Evolutionary conservation across 37 sponge, comb jelly and placozoan species (phyloP).

Genomic region (Chondrilla cf. caribensis): DNA sequence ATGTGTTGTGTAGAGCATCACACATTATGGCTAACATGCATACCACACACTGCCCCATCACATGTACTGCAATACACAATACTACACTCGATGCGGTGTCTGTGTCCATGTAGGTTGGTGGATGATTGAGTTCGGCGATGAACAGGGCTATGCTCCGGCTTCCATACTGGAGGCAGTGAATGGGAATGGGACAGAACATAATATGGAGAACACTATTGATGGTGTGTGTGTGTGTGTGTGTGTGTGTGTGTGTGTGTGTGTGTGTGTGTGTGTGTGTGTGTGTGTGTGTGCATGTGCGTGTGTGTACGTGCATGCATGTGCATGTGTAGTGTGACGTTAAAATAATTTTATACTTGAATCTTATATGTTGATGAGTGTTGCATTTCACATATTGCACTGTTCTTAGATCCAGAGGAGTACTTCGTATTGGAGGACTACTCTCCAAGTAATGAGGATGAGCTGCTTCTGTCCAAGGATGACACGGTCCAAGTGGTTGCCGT

Average conservation of each 20-base stretch:
- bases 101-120: slow-evolving; percentile 80
- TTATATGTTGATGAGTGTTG: too few relatives aligned
- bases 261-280: slow-evolving; percentile 21
- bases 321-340: background rate
- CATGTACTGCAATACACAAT: background rate
- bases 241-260: slow-evolving; percentile 29
- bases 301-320: slow-evolving; percentile 5
- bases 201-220: background rate
- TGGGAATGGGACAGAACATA: slow-evolving; percentile 7
- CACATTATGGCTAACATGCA: too few relatives aligned
- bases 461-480: slow-evolving; percentile 59
- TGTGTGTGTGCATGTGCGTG: slow-evolving; percentile 3
- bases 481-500: slow-evolving; percentile 53
- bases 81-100: background rate
- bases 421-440: slow-evolving; percentile 66
- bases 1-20: too few relatives aligned
- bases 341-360: too few relatives aligned
- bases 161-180: slow-evolving; percentile 68
- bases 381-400: background rate
- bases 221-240: slow-evolving; percentile 1
- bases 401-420: slow-evolving; percentile 33
- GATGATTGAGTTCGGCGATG: slow-evolving; percentile 78
- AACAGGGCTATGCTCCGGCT: slow-evolving; percentile 88
- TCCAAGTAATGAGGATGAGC: slow-evolving; percentile 69
- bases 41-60: slow-evolving; percentile 10